Evolutionary conservation across 2,797 vertebrate genomes (phyloP).

Genomic region (Mus caroli): DNA sequence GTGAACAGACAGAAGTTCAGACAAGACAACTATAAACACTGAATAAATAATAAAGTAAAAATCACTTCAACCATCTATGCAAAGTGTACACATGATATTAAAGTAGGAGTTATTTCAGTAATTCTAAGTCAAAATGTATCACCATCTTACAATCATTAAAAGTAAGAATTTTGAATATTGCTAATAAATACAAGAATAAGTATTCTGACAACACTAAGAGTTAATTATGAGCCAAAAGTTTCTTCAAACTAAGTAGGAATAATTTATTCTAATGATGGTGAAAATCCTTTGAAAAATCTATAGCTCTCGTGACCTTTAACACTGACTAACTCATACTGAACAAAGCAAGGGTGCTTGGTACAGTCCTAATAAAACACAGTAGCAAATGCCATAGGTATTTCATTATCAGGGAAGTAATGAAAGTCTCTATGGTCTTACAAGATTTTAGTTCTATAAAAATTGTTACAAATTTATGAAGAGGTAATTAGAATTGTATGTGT

Average conservation of each 20-base stretch:
- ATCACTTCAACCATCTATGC: not conserved
- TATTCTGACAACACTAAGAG: not conserved
- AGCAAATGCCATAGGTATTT: not conserved
- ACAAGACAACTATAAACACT: not conserved
- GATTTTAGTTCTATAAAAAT: not conserved
- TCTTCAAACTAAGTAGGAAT: not conserved
- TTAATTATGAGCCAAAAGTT: not conserved
- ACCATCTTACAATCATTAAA: not conserved
- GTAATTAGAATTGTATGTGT: not conserved
- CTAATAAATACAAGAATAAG: not conserved
- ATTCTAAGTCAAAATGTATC: not conserved
- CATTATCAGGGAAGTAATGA: not conserved
- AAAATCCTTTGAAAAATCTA: slow-evolving; percentile 15
- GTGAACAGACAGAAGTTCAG: too few relatives aligned
- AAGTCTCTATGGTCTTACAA: not conserved
- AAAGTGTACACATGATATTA: not conserved
- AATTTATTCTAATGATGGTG: not conserved
- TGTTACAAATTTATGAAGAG: not conserved
- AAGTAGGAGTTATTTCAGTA: slow-evolving; percentile 12
- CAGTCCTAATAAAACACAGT: too few relatives aligned
- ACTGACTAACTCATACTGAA: not conserved
- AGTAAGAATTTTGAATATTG: not conserved
- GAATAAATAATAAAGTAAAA: not conserved
- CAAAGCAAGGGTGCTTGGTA: not conserved
- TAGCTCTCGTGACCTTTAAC: not conserved